Percentiles rank a stretch among this genome's conserved stretches.
These are phyloP conservation scores for Orientallactaga sibirica DNA, from an alignment of 2,797 vertebrate genomes.

Conservation along the genomic window DNA sequence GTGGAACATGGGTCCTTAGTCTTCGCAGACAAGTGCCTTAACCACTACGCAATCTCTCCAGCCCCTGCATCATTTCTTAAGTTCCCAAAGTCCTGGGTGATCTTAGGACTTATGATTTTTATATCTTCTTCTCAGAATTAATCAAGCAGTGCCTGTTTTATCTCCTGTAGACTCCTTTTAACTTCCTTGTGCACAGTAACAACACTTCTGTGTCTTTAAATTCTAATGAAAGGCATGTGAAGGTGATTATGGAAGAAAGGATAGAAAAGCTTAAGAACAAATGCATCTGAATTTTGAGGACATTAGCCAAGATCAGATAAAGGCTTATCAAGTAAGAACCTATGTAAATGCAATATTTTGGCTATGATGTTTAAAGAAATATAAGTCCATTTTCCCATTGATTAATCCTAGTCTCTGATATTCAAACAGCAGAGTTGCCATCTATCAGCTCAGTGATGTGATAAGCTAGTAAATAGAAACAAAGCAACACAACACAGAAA, in stretches of 20 bases:
- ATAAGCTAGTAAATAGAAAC: neutral
- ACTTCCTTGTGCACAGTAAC: neutral
- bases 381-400: neutral
- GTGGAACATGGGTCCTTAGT: no score
- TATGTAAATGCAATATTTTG: constrained; percentile 23
- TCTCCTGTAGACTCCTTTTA: neutral
- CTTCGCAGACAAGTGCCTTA: no score
- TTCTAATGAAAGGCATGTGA: constrained; percentile 16
- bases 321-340: constrained; percentile 46
- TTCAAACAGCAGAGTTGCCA: constrained; percentile 1
- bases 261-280: neutral
- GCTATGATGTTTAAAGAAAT: constrained; percentile 48
- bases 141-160: neutral
- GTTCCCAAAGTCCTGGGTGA: neutral
- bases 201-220: constrained; percentile 1
- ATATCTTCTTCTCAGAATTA: neutral
- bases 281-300: constrained; percentile 16
- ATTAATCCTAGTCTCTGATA: neutral
- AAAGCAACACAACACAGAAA: neutral
- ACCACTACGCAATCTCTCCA: no score
- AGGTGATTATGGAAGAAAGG: neutral
- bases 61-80: neutral
- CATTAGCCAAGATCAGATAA: constrained; percentile 37
- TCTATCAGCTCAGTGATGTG: neutral
- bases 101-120: neutral